Evolutionary conservation across 2,888 invertebrate genomes (phyloP), one percentile per base, ranked within the genome.

Genomic region (Cabera pusaria): DNA sequence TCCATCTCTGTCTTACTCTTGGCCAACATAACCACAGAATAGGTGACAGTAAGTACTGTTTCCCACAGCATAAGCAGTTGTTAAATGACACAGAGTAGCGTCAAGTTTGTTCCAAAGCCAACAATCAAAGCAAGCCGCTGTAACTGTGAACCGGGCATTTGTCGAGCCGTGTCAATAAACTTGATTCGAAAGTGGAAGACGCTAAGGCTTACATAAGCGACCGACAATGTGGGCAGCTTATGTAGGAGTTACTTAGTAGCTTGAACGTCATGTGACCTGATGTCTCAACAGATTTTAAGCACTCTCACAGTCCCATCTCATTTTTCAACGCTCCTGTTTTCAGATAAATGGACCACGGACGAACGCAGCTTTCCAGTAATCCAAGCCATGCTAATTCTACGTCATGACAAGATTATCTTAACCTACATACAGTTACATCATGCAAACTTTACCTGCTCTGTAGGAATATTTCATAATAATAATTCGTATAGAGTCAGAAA

Each of bases 101-200:
- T 12, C 10, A 5, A 36, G 35, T 42, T 8, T 10, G 35, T 42
- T 26, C 17, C 14, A 48, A 58, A 53, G 48, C 49, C 59, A 61
- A 71, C 67, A 79, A 75, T 80, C 82, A 84, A 82, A 83, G 83
- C 75, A 62, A 69, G 38, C 74, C 70, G 73, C 77, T 76, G 81
- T 85, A 87, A 85, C 86, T 84, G 87, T 85, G 82, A 81, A 79
- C 70, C 71, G 67, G 71, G 74, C 80, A 74, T 85, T 85, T 85
- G 85, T 85, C 84, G 85, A 79, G 79, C 74, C 84, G 84, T 86
- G 88, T 88, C 88, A 87, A 88, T 88, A 88, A 88, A 88, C 88
- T 84, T 86, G 83, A 86, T 88, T 88, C 86, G 88, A 88, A 88
- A 88, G 88, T 87, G 73, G 88, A 87, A 87, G 88, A 88, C 82